Evolutionary conservation across 2,888 invertebrate genomes (phyloP), one percentile per base, ranked within the genome.

Genomic region (Epinotia brunnichana): DNA sequence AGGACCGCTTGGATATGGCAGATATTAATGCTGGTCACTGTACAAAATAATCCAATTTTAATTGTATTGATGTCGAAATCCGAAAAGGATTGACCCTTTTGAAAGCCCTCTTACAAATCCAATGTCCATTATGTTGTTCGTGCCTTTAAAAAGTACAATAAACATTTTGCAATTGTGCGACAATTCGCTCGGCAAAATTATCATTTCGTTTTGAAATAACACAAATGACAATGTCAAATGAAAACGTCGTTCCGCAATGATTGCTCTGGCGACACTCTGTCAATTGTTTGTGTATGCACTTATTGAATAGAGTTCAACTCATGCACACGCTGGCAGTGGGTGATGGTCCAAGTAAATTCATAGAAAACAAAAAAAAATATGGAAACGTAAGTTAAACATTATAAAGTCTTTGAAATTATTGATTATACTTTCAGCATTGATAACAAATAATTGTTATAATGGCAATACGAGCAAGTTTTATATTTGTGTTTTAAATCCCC

Each of bases 141-240:
- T n/a, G 9, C 48, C 9, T 48, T 62, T 24, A n/a, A 10, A 15
- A 35, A 41, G n/a, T 17, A 10, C 24, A 29, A 62, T 48, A 41
- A 64, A 13, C n/a, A n/a, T 66, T 69, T 39, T 17, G 15, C 54
- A 61, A 67, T 61, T 54, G 67, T 19, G 72, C 67, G 48, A 39
- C 67, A 56, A 48, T 51, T 24, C 57, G 17, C 41, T 15, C 39
- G 29, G 21, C 57, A 57, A 70, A 57, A 72, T 68, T 67, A 53
- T 67, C 54, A 54, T 67, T 66, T 53, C 54, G 11, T 72, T 72
- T 21, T 61, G 56, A 35, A 72, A 62, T 29, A 13, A 15, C 44
- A 21, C 61, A 72, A 68, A 72, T 72, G 72, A 68, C 61, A 72
- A 68, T 68, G 54, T 41, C 56, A 56, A 66, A 66, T 66, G 66